Evolutionary conservation across 1,140 invertebrate genomes (phyloP).

Genomic region (Drosophila busckii): DNA sequence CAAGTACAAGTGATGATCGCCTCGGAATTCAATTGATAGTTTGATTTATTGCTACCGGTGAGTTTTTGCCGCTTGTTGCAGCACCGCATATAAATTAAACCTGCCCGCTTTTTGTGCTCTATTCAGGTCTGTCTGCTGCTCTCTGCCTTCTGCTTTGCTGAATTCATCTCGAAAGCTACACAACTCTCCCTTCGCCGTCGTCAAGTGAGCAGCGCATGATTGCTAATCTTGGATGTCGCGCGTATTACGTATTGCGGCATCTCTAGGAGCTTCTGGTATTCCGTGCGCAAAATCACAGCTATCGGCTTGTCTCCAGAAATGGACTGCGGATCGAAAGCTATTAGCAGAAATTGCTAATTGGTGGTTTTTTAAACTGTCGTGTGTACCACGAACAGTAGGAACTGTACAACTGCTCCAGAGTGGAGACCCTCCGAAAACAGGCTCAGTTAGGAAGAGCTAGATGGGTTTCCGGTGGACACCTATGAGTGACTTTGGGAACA

Average conservation of each 20-base stretch:
- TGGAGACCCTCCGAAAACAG: too few relatives aligned
- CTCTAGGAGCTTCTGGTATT: constrained; percentile 73
- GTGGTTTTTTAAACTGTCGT: too few relatives aligned
- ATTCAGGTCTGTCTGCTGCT: constrained; percentile 4
- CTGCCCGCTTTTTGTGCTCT: constrained; percentile 48
- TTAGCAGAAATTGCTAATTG: too few relatives aligned
- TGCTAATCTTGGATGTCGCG: constrained; percentile 76
- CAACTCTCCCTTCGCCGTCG: constrained; percentile 1
- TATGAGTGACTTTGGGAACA: too few relatives aligned
- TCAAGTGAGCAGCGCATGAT: constrained; percentile 35
- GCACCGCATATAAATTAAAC: constrained; percentile 68
- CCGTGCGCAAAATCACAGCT: too few relatives aligned
- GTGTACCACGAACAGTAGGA: too few relatives aligned
- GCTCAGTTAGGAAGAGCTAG: too few relatives aligned
- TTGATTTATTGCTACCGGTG: constrained; percentile 79
- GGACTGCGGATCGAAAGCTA: too few relatives aligned
- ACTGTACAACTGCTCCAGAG: too few relatives aligned
- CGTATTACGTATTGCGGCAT: constrained; percentile 51
- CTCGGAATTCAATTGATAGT: constrained; percentile 79
- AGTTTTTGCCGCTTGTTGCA: constrained; percentile 48
- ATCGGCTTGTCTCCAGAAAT: too few relatives aligned
- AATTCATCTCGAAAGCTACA: too few relatives aligned
- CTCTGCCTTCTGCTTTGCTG: background rate
- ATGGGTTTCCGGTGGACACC: too few relatives aligned
- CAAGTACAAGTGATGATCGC: constrained; percentile 70